phyloP scores from a whole-genome alignment of 1,140 invertebrate species.

The Lepidurus apus region DNA sequence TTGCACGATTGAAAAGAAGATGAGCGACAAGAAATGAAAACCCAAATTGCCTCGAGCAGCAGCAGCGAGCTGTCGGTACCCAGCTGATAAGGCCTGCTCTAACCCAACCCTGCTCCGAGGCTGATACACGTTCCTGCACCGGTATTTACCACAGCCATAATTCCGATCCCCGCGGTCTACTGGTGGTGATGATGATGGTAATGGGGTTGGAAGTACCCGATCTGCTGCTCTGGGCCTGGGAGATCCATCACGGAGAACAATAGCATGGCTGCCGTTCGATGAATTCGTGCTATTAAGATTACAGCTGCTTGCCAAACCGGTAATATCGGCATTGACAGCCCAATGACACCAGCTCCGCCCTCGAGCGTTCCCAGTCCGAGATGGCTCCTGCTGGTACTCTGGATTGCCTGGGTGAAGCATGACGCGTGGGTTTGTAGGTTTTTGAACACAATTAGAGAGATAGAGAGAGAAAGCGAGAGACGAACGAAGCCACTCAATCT shows the following conservation, averaged over 20 bases:
- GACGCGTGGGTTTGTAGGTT: neutral
- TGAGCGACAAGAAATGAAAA: neutral
- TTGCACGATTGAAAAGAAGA: neutral
- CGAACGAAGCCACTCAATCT: neutral
- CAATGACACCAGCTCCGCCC: neutral
- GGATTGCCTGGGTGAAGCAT: slow-evolving; percentile 1
- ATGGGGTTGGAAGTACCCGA: neutral
- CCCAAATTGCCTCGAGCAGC: neutral
- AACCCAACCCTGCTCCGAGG: neutral
- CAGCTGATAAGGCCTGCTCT: neutral
- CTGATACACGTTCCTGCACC: slow-evolving; percentile 1
- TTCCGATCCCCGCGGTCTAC: neutral
- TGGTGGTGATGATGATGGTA: neutral
- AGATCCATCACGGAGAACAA: neutral
- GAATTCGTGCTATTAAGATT: neutral
- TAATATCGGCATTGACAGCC: neutral
- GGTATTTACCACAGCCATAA: neutral
- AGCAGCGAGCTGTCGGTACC: neutral
- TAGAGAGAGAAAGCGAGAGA: no score
- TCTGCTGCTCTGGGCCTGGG: slow-evolving; percentile 8
- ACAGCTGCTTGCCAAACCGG: neutral
- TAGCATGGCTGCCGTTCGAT: neutral
- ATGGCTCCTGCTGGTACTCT: neutral
- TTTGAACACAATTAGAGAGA: neutral
- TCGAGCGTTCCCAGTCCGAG: neutral